Evolutionary conservation across 2,797 vertebrate genomes (phyloP).

Genomic region (Hapalemur alaotrensis): DNA sequence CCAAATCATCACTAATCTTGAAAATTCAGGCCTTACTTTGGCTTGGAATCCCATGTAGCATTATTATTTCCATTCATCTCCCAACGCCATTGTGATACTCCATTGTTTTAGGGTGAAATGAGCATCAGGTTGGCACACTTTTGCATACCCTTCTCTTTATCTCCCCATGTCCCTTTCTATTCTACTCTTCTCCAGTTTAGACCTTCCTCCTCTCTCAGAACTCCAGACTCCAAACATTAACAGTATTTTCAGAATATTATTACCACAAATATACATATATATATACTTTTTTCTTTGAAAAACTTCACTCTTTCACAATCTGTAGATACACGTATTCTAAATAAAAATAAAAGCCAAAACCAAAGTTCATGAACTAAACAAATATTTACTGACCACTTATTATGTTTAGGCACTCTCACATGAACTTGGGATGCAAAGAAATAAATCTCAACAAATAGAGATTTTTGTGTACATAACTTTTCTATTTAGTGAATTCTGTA

Average conservation of each 20-base stretch:
- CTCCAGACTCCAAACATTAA: not conserved
- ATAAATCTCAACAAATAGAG: not conserved
- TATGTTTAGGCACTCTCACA: not conserved
- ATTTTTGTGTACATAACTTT: not conserved
- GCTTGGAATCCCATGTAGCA: not conserved
- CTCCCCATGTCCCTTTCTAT: not conserved
- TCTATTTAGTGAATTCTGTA: not conserved
- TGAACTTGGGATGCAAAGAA: not conserved
- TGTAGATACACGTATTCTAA: not conserved
- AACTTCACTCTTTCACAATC: not conserved
- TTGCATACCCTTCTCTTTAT: not conserved
- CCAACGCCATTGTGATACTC: not conserved
- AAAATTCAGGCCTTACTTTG: not conserved
- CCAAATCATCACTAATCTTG: not conserved
- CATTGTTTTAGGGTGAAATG: not conserved
- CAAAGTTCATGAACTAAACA: not conserved
- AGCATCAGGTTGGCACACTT: not conserved
- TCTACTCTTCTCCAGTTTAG: not conserved
- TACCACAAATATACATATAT: not conserved
- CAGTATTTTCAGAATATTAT: not conserved
- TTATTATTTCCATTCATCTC: not conserved
- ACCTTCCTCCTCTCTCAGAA: not conserved
- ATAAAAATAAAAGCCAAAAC: constrained; percentile 3
- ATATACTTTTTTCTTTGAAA: not conserved
- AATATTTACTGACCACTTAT: not conserved